Percentiles rank a stretch among this genome's conserved stretches.
Conservation (phyloP, 1,140 invertebrate genomes). For the Hetaerina americana region DNA sequence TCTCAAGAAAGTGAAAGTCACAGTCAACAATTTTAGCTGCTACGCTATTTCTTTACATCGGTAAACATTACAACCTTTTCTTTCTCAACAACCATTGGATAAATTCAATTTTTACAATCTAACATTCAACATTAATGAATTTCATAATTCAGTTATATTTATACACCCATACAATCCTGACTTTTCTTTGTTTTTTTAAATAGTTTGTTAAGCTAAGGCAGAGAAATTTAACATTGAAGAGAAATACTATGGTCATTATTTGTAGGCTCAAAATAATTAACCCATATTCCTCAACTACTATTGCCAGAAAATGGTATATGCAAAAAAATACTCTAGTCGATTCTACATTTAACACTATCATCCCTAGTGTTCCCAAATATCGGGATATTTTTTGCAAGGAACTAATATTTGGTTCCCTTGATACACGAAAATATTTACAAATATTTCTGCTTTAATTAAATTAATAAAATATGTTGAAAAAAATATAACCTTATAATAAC, state of each 20-base stretch:
- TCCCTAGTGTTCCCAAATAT: not conserved
- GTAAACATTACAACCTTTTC: not conserved
- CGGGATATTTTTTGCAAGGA: not conserved
- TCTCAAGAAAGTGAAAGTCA: not conserved
- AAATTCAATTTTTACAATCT: not conserved
- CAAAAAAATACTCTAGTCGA: not conserved
- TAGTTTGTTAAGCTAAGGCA: not conserved
- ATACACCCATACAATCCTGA: not conserved
- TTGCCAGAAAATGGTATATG: not conserved
- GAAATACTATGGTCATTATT: not conserved
- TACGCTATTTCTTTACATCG: not conserved
- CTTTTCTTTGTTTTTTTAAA: not conserved
- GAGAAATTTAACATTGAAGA: not conserved
- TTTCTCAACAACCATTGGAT: not conserved
- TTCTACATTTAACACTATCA: not conserved
- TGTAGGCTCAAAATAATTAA: not conserved
- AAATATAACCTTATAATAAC: too few species aligned
- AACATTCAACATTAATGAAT: not conserved
- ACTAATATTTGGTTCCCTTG: not conserved
- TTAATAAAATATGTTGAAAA: not conserved
- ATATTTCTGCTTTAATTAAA: not conserved
- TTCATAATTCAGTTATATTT: not conserved
- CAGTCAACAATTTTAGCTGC: not conserved
- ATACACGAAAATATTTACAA: not conserved
- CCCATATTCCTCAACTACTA: not conserved